phyloP scores from a whole-genome alignment of 1,140 invertebrate species.

The Trichogramma pretiosum region DNA sequence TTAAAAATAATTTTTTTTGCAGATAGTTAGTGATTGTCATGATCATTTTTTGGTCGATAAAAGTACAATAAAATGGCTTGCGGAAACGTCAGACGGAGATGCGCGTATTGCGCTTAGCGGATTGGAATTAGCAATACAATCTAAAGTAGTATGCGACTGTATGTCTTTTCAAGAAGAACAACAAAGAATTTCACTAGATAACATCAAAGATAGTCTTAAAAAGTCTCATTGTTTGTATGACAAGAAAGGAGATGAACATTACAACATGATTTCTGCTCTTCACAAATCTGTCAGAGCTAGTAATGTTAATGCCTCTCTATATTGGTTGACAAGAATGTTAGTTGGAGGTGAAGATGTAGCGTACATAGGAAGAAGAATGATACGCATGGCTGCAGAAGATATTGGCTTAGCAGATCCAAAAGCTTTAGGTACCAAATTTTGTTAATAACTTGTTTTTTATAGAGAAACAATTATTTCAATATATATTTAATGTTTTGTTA shows the following conservation, averaged over 20 bases:
- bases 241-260: conserved; percentile 73
- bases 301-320: conserved; percentile 71
- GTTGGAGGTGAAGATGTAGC: conserved; percentile 73
- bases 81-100: conserved; percentile 73
- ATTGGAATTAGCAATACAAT: conserved; percentile 61
- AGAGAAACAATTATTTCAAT: neutral
- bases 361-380: conserved; percentile 69
- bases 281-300: conserved; percentile 80
- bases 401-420: conserved; percentile 52
- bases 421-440: conserved; percentile 40
- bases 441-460: conserved; percentile 1
- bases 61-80: conserved; percentile 58
- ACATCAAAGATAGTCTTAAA: conserved; percentile 55
- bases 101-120: conserved; percentile 66
- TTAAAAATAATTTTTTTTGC: too few species aligned
- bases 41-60: conserved; percentile 48
- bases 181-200: conserved; percentile 49
- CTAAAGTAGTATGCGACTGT: conserved; percentile 34
- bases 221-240: conserved; percentile 69
- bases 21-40: too few species aligned
- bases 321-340: conserved; percentile 76
- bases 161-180: conserved; percentile 24
- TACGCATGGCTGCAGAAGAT: conserved; percentile 71
- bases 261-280: conserved; percentile 72
- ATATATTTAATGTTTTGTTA: neutral